Conservation (phyloP, 2,888 invertebrate species). For the Synergus laeviventris region DNA sequence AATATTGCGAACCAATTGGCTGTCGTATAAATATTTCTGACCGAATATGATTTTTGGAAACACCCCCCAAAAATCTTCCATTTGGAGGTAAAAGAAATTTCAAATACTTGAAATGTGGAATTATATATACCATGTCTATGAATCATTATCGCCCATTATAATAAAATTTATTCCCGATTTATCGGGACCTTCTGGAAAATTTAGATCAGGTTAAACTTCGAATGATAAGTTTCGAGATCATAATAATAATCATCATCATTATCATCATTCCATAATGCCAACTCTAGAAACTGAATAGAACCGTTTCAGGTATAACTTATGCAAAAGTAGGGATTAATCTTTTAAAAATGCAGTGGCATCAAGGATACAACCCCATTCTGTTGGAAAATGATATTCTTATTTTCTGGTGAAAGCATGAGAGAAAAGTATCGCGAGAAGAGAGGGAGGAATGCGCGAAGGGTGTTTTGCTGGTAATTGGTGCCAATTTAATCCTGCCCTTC, state of each 20-base stretch:
- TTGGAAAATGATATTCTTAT: conserved; percentile 46
- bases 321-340: conserved; percentile 47
- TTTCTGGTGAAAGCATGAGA: conserved; percentile 45
- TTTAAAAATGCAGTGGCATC: conserved; percentile 45
- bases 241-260: not conserved
- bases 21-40: too few relatives aligned
- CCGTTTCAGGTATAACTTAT: not conserved
- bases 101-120: too few relatives aligned
- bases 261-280: not conserved
- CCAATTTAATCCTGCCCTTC: conserved; percentile 82
- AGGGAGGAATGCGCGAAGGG: conserved; percentile 68
- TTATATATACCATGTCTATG: too few relatives aligned
- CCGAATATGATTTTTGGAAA: too few relatives aligned
- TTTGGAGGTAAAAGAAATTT: too few relatives aligned
- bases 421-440: conserved; percentile 60
- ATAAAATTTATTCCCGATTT: too few relatives aligned
- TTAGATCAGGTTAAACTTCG: too few relatives aligned
- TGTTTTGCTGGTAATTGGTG: conserved; percentile 82
- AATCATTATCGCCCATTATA: too few relatives aligned
- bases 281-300: not conserved
- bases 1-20: too few relatives aligned
- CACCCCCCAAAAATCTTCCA: too few relatives aligned
- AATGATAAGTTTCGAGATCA: too few relatives aligned
- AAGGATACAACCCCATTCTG: conserved; percentile 49
- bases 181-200: too few relatives aligned